These are phyloP conservation scores for Stegana nigrithorax DNA, from an alignment of 2,888 invertebrate genomes.

Conservation along the genomic window DNA sequence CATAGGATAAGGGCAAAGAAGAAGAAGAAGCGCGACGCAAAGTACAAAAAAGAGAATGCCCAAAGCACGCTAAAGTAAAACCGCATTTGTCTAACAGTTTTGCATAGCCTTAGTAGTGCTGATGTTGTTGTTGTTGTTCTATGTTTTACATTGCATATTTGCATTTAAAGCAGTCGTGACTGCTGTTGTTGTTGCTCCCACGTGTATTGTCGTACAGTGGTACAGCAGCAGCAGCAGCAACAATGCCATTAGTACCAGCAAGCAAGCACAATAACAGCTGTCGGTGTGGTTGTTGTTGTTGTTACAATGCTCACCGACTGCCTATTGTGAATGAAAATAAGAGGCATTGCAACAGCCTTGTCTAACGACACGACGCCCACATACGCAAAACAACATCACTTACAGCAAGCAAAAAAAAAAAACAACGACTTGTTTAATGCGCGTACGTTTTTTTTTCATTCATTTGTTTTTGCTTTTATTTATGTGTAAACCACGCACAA, in stretches of 20 bases:
- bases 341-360: constrained; percentile 5
- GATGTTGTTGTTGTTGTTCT: constrained; percentile 2
- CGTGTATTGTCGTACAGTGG: constrained; percentile 37
- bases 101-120: neutral
- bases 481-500: neutral
- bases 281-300: neutral
- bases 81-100: neutral
- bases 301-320: too few relatives aligned
- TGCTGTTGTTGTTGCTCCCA: constrained; percentile 7
- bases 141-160: too few relatives aligned
- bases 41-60: neutral
- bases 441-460: neutral
- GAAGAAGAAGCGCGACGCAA: too few relatives aligned
- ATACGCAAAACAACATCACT: constrained; percentile 1
- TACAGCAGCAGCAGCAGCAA: constrained; percentile 21
- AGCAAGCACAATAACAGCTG: constrained; percentile 26
- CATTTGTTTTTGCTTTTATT: neutral
- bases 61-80: neutral
- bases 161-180: constrained; percentile 19
- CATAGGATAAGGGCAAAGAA: too few relatives aligned
- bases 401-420: neutral
- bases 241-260: constrained; percentile 44
- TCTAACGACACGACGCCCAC: constrained; percentile 11
- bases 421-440: too few relatives aligned
- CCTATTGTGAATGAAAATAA: neutral